Conservation (phyloP, 2,888 invertebrate species). For the Eupelmus urozonus region DNA sequence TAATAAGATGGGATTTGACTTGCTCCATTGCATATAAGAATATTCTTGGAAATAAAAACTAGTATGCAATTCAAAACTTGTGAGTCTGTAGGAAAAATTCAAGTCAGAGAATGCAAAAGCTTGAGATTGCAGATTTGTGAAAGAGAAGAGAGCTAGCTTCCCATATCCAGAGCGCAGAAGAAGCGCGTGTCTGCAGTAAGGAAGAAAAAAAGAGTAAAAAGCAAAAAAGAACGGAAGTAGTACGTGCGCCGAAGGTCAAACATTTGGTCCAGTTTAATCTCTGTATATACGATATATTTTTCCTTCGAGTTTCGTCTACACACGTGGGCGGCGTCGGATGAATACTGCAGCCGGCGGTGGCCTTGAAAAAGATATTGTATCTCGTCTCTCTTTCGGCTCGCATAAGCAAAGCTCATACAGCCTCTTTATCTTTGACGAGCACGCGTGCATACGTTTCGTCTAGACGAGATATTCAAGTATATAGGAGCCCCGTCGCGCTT, state of each 20-base stretch:
- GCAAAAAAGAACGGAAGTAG: conserved; percentile 21
- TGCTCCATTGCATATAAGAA: too few species aligned
- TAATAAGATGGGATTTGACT: too few species aligned
- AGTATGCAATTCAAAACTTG: too few species aligned
- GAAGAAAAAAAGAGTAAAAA: neutral
- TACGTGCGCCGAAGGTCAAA: conserved; percentile 13
- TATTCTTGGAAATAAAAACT: too few species aligned
- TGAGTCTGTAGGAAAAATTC: too few species aligned
- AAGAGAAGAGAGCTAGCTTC: neutral
- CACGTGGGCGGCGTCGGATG: conserved; percentile 1
- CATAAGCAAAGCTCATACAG: conserved; percentile 12
- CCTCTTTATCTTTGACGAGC: conserved; percentile 41
- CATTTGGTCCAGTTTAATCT: conserved; percentile 11
- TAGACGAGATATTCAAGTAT: conserved; percentile 49
- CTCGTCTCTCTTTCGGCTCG: neutral
- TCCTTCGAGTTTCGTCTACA: conserved; percentile 28
- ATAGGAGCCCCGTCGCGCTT: neutral
- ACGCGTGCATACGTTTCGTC: conserved; percentile 50
- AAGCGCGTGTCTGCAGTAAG: neutral
- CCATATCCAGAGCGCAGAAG: neutral
- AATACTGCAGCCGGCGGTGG: neutral
- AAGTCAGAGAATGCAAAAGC: too few species aligned
- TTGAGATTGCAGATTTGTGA: too few species aligned
- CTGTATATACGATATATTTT: conserved; percentile 19
- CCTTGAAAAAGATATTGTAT: conserved; percentile 45